Conservation (phyloP, 1,140 invertebrate species). For the Limonius californicus region DNA sequence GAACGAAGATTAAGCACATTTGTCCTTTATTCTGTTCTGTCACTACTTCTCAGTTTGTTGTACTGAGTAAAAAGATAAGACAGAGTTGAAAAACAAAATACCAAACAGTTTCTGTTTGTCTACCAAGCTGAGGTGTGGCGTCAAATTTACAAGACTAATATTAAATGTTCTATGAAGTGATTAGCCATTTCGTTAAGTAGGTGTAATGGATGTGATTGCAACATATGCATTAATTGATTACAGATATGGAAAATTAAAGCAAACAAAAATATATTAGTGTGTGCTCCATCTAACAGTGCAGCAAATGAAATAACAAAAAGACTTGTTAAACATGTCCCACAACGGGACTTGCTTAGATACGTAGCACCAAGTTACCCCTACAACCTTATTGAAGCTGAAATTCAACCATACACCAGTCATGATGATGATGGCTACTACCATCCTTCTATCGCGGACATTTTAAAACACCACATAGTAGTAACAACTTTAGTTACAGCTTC, state of each 20-base stretch:
- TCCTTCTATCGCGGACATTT: conserved; percentile 23
- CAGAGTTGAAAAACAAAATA: no score
- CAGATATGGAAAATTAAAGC: conserved; percentile 44
- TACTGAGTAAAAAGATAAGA: no score
- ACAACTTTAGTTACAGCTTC: conserved; percentile 32
- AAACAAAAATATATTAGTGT: conserved; percentile 70
- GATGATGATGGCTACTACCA: conserved; percentile 21
- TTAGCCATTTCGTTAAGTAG: no score
- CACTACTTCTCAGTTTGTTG: no score
- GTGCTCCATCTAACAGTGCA: conserved; percentile 74
- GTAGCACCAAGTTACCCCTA: conserved; percentile 19
- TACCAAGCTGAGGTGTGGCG: no score
- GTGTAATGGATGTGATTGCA: no score
- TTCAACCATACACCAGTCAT: conserved; percentile 25
- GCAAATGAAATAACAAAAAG: conserved; percentile 74
- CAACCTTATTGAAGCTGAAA: not conserved
- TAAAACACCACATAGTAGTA: conserved; percentile 31
- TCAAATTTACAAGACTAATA: no score
- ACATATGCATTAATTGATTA: no score
- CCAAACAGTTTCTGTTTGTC: no score
- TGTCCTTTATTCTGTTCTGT: no score
- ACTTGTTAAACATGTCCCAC: conserved; percentile 52
- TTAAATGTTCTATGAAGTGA: no score
- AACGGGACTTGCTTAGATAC: conserved; percentile 28
- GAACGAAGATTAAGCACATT: no score